Evolutionary conservation across 2,888 invertebrate genomes (phyloP), one percentile per base, ranked within the genome.

Genomic region (Eupithecia insigniata): DNA sequence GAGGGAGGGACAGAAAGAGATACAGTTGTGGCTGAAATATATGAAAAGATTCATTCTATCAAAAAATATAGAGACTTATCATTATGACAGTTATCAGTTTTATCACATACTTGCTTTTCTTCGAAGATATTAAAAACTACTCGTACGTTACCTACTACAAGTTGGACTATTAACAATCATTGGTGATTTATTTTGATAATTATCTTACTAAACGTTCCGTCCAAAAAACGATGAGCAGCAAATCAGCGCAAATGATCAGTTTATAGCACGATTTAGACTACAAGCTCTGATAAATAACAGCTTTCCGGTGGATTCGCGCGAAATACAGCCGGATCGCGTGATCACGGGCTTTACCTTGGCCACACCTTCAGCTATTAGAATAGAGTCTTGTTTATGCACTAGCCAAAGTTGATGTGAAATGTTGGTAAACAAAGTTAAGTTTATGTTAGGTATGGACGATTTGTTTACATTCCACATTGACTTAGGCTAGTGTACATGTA

Each of bases 311-410:
- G 34, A 18, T 22, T 18, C 62, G 32, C 18, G 79, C 88, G 84
- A 89, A 86, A 82, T 87, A 89, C 82, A 82, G 80, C 75, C 70
- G 65, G 67, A 73, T 73, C 66, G 76, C 71, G 64, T 76, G 75
- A 69, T 82, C n/a, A 22, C n/a, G 2, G n/a, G 22, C 22, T 51
- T 51, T 85, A 88, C 90, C 85, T 83, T 78, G 71, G 81, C 89
- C 91, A 82, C 91, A 86, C 90, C 91, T 82, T 84, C 79, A 76
- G 81, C 82, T 82, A 82, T 82, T 84, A 85, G 78, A 83, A 78
- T 74, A 36, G 36, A 28, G 26, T 3, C 65, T 70, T 71, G 71
- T 67, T 71, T 71, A 39, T 30, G 5, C 30, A 2, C 5, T 30
- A 30, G 30, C 30, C 30, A 30, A 30, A 30, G 5, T 30, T 5